Evolutionary conservation across 2,888 invertebrate genomes (phyloP).

Genomic region (Capitulum mitella): DNA sequence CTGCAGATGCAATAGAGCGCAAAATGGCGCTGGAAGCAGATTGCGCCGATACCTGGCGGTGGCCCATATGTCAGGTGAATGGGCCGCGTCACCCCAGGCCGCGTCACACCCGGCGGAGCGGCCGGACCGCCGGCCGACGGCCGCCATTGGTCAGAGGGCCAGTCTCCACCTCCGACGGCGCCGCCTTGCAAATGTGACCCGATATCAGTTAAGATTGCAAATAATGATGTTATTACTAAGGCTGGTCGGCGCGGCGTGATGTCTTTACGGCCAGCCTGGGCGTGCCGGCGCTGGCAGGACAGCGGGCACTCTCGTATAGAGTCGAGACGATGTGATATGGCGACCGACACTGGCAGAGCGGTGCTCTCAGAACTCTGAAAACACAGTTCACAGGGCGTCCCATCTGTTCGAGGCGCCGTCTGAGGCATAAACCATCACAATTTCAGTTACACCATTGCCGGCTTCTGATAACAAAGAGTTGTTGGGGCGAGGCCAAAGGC

Average conservation of each 20-base stretch:
- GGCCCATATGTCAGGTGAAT: neutral
- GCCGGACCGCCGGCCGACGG: neutral
- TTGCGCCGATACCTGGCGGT: neutral
- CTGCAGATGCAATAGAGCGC: neutral
- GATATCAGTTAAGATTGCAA: neutral
- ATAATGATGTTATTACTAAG: constrained; percentile 20
- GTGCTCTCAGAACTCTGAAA: too few species aligned
- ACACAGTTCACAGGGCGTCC: too few species aligned
- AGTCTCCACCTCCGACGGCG: neutral
- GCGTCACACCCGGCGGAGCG: neutral
- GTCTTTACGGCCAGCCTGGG: neutral
- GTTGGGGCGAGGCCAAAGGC: too few species aligned
- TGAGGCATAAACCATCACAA: too few species aligned
- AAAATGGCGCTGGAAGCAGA: neutral
- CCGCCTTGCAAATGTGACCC: neutral
- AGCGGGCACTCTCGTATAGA: too few species aligned
- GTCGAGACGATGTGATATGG: too few species aligned
- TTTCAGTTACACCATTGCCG: too few species aligned
- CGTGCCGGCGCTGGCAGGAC: neutral
- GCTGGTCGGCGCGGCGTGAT: neutral
- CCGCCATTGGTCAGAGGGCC: neutral
- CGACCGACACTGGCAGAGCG: too few species aligned
- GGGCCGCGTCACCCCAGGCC: neutral
- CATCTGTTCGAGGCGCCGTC: too few species aligned
- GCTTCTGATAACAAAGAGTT: too few species aligned